Percentiles rank a stretch among this genome's conserved stretches.
Evolutionary conservation across 2,113 vertebrate species (phyloP).

Genomic region (Gymnarchus niloticus): DNA sequence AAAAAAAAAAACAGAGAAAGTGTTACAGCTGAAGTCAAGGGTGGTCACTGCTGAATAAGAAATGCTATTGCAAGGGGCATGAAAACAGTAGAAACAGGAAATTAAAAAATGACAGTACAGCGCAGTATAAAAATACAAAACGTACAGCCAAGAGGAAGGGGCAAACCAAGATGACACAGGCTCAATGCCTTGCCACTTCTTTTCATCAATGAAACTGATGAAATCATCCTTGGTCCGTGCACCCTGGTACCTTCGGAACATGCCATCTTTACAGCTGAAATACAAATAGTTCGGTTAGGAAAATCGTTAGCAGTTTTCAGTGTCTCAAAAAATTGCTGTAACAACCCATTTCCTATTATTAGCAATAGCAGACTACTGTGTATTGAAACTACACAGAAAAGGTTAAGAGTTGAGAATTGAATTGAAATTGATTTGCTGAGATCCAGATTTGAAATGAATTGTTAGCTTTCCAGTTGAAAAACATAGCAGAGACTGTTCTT

Average conservation of each 20-base stretch:
- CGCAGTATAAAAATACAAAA: neutral
- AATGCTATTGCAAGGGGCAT: neutral
- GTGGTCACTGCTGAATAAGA: neutral
- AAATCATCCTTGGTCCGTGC: constrained; percentile 84
- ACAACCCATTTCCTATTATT: no score
- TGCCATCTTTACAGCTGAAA: constrained; percentile 84
- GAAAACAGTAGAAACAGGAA: neutral
- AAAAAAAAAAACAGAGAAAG: neutral
- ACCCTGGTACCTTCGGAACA: constrained; percentile 89
- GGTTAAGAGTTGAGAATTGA: no score
- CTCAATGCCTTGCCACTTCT: constrained; percentile 83
- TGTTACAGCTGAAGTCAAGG: neutral
- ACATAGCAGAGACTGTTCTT: no score
- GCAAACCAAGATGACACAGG: constrained; percentile 88
- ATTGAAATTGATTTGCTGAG: no score
- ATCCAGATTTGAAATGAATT: no score
- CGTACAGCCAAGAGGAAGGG: constrained; percentile 87
- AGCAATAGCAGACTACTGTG: no score
- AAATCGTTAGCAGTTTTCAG: neutral
- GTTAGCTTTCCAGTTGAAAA: no score
- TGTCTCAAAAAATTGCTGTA: neutral
- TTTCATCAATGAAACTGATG: constrained; percentile 83
- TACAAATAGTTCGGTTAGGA: constrained; percentile 2
- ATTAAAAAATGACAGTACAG: neutral
- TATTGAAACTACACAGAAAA: no score